These are phyloP conservation scores for Mixornis gularis DNA, from an alignment of 2,113 vertebrate species.

Conservation along the genomic window DNA sequence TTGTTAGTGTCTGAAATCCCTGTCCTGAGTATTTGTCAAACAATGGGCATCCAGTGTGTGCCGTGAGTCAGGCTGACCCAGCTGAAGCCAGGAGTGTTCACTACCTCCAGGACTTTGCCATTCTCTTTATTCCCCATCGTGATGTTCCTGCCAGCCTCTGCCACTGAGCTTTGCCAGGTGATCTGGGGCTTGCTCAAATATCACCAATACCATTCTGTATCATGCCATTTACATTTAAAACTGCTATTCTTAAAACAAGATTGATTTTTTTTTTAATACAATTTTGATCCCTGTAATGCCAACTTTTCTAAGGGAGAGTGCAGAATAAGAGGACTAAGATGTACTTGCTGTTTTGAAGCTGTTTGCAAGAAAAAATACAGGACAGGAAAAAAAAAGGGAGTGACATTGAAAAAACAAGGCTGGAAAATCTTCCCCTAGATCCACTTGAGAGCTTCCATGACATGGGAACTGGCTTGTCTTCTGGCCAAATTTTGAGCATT, in stretches of 20 bases:
- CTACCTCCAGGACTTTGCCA: neutral
- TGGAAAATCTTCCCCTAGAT: neutral
- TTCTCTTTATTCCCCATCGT: neutral
- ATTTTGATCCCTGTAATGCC: neutral
- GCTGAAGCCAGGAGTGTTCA: neutral
- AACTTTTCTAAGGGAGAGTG: neutral
- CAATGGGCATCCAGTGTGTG: neutral
- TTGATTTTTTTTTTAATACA: neutral
- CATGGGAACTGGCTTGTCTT: neutral
- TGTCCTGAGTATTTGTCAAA: neutral
- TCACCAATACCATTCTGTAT: too few species aligned
- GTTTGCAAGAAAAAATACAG: neutral
- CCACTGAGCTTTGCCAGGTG: neutral
- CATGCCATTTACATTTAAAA: neutral
- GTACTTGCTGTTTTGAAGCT: neutral
- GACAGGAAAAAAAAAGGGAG: neutral
- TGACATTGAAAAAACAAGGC: neutral
- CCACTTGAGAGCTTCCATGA: neutral
- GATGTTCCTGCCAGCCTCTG: neutral
- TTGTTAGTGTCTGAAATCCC: neutral
- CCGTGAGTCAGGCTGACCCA: neutral
- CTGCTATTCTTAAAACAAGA: neutral
- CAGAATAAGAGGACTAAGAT: neutral
- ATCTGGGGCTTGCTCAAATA: neutral
- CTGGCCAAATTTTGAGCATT: neutral